A percentile compares a stretch with the other conserved stretches of the same genome.
phyloP scores from a whole-genome alignment of 1,140 invertebrate genomes.

The Bombus waltoni region DNA sequence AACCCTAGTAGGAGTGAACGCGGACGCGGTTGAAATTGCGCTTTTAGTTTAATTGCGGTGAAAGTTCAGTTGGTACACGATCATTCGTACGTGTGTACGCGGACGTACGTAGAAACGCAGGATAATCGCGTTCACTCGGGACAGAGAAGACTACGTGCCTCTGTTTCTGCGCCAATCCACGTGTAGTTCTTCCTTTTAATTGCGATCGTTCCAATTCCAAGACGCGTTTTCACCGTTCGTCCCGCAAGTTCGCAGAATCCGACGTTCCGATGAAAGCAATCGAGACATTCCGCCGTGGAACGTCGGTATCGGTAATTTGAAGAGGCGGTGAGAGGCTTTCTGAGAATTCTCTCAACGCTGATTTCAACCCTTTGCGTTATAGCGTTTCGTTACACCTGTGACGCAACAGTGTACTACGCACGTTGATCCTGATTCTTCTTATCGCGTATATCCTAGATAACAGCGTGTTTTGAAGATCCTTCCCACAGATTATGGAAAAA shows the following conservation, averaged over 20 bases:
- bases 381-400: too few relatives aligned
- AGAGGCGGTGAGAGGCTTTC: background rate
- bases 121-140: constrained; percentile 11
- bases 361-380: background rate
- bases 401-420: too few relatives aligned
- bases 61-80: constrained; percentile 64
- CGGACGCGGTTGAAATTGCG: constrained; percentile 58
- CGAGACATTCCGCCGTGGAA: background rate
- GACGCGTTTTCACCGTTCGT: constrained; percentile 29
- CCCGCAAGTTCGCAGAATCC: constrained; percentile 27
- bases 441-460: too few relatives aligned
- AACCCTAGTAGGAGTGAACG: constrained; percentile 63
- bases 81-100: too few relatives aligned
- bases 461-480: background rate
- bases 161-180: constrained; percentile 25
- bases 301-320: background rate
- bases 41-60: constrained; percentile 72
- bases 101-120: background rate
- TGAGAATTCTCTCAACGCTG: background rate
- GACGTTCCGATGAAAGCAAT: constrained; percentile 18
- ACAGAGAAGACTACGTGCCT: constrained; percentile 17
- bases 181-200: constrained; percentile 48
- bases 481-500: background rate
- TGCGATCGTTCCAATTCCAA: constrained; percentile 49
- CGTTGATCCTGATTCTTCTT: too few relatives aligned